A percentile compares a stretch with the other conserved stretches of the same genome.
phyloP scores from a whole-genome alignment of 2,888 invertebrate species.

The Caenorhabditis wallacei region DNA sequence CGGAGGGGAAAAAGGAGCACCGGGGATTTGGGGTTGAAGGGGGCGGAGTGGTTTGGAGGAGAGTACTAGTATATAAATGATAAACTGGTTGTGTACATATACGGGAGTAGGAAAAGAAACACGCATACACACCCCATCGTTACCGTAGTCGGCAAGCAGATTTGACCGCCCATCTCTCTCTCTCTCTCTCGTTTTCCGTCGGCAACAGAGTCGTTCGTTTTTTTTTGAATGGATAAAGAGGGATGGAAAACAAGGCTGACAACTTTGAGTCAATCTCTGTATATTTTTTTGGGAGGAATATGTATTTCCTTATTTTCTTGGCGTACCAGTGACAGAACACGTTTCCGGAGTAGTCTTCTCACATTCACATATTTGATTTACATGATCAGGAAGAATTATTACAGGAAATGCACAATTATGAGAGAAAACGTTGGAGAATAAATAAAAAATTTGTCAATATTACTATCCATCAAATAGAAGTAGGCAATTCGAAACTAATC shows the following conservation, averaged over 20 bases:
- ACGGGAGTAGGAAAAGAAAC: no score
- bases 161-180: background rate
- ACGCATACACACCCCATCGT: constrained; percentile 27
- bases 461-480: constrained; percentile 12
- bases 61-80: constrained; percentile 50
- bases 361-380: constrained; percentile 55
- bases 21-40: constrained; percentile 24
- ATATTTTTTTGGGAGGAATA: constrained; percentile 32
- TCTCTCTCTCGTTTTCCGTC: background rate
- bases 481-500: constrained; percentile 40
- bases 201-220: background rate
- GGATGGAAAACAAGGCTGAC: constrained; percentile 33
- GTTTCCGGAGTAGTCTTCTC: constrained; percentile 33
- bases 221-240: background rate
- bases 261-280: constrained; percentile 39
- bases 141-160: constrained; percentile 55
- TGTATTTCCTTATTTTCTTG: constrained; percentile 54
- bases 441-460: background rate
- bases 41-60: constrained; percentile 20
- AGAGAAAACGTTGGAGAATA: constrained; percentile 3
- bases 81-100: constrained; percentile 58
- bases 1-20: constrained; percentile 38
- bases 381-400: constrained; percentile 50
- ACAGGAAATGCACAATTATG: constrained; percentile 45
- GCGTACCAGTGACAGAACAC: constrained; percentile 40